Base-by-base conservation (phyloP, 2,888 invertebrate genomes). In the Conchocele bisecta region DNA sequence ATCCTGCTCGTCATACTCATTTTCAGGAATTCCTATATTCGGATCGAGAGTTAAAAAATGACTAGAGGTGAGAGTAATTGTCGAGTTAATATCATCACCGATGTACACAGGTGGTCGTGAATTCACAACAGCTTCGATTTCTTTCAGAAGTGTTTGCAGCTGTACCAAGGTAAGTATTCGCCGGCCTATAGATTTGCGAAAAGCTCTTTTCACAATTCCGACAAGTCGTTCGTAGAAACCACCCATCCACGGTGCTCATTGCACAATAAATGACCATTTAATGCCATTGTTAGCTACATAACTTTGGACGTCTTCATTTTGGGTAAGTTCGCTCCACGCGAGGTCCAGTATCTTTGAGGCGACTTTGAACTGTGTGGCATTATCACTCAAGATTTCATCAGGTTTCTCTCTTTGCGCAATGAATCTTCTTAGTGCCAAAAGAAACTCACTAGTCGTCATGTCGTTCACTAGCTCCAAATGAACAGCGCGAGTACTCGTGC, bases 401-500 rank as follows among this genome's bases (percentile, higher is more conserved):
- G 63, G 50, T n/a, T 13, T 37, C 15, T 50, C 60, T 24, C 50
- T 17, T 48, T 24, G 35, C n/a, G 65, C 15, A 22, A 66, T 31
- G 39, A 65, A 65, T 24, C 65, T 31, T 44, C 48, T n/a, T 15
- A 65, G 50, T 22, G 31, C 44, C n/a, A 46, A 17, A 1, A 65
- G 15, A 37, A 65, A 57, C 20, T 63, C 42, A 6, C n/a, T 28
- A 26, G 63, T 42, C 7, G 54, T 46, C 64, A 64, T 64, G 35
- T 64, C 48, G 7, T 46, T 7, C 37, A 64, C 48, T 39, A 64
- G 11, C 22, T 64, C 48, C 28, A 64, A 22, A 24, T 66, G 65
- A 22, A 66, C 42, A 6, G 58, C 65, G 24, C 65, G 28, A 11
- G 65, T 66, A 7, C 51, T 44, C 28, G 58, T 26, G 35, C 65